Percentiles rank a stretch among this genome's conserved stretches.
These are phyloP conservation scores for Rallus limicola DNA, from an alignment of 2,113 vertebrate species.

Conservation along the genomic window DNA sequence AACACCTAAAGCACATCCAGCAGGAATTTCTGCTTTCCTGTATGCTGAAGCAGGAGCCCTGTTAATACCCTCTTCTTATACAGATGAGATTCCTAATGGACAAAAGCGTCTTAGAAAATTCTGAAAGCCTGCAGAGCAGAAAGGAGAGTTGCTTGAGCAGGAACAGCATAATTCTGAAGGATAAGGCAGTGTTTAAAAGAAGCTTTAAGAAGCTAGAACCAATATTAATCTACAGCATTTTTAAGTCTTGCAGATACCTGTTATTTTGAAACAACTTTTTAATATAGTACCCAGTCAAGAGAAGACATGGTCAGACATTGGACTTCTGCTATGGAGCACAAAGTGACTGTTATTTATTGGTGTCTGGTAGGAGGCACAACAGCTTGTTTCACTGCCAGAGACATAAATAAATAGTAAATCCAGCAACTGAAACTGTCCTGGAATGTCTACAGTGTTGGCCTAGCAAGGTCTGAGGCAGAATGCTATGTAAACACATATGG, in stretches of 20 bases:
- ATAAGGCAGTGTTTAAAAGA: not conserved
- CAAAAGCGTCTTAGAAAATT: not conserved
- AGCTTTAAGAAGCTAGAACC: not conserved
- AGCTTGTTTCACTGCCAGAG: constrained; percentile 3
- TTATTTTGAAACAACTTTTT: not conserved
- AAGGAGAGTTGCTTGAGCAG: not conserved
- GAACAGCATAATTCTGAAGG: not conserved
- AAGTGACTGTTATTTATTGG: not conserved
- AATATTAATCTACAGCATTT: not conserved
- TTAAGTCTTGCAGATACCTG: not conserved
- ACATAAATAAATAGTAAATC: constrained; percentile 6
- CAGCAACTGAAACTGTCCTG: not conserved
- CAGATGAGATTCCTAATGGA: not conserved
- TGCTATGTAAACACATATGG: not conserved
- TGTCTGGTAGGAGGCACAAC: not conserved
- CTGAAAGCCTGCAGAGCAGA: not conserved
- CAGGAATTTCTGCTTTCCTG: not conserved
- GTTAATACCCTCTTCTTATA: not conserved
- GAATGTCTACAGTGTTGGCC: not conserved
- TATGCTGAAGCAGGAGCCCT: not conserved
- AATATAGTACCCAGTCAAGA: not conserved
- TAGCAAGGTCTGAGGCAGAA: not conserved
- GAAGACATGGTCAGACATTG: not conserved
- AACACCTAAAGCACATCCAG: not conserved
- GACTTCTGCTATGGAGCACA: not conserved